Conservation (phyloP, 2,113 vertebrate species). For the Periophthalmus modestus region DNA sequence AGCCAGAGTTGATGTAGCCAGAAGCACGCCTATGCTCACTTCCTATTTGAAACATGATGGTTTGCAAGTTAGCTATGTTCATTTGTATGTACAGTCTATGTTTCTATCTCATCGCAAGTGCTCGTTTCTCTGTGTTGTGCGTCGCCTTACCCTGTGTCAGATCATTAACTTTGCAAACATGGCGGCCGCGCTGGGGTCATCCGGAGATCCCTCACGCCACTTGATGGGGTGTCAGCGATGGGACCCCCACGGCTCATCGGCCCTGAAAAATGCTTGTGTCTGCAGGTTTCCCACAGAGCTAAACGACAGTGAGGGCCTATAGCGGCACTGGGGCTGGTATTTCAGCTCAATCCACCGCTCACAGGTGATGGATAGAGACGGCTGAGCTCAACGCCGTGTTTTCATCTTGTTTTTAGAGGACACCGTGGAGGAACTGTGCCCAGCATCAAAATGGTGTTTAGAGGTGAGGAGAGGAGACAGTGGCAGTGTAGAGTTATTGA, state of each 20-base stretch:
- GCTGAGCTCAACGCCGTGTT: slow-evolving; percentile 46
- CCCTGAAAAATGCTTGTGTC: slow-evolving; percentile 57
- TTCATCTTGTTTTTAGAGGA: slow-evolving; percentile 32
- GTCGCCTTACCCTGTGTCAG: slow-evolving; percentile 37
- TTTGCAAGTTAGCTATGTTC: no score
- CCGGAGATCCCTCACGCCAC: slow-evolving; percentile 27
- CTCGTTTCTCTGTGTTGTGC: background rate
- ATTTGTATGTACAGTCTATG: background rate
- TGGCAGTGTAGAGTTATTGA: no score
- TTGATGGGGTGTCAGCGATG: slow-evolving; percentile 47
- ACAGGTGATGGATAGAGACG: slow-evolving; percentile 50
- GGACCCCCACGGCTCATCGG: slow-evolving; percentile 37
- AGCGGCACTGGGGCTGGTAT: slow-evolving; percentile 16
- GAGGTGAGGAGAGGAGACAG: no score
- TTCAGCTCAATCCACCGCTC: slow-evolving; percentile 34
- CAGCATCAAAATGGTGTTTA: background rate
- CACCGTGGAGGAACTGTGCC: slow-evolving; percentile 10
- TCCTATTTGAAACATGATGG: no score
- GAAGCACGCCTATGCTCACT: no score
- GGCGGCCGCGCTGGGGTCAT: slow-evolving; percentile 43
- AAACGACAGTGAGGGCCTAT: slow-evolving; percentile 42
- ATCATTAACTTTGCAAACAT: slow-evolving; percentile 64
- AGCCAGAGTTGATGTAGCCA: no score
- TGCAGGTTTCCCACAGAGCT: slow-evolving; percentile 43
- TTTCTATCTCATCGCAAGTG: no score